Conservation (phyloP, 2,113 vertebrate genomes). For the Periophthalmodon schlosseri region DNA sequence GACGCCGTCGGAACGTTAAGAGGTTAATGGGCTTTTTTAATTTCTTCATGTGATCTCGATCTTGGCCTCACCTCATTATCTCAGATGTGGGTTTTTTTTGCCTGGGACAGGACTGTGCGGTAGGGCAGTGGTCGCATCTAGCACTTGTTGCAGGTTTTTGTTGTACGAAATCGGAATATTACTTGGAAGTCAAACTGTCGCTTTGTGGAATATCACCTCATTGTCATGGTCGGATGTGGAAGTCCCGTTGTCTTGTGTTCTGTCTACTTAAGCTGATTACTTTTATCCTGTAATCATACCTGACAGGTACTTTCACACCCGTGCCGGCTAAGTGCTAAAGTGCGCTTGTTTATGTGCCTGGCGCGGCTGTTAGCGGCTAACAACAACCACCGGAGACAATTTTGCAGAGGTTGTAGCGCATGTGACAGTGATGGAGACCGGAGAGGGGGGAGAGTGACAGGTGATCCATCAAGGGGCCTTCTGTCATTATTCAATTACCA, state of each 20-base stretch:
- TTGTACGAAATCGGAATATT: too few relatives aligned
- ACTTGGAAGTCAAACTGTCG: too few relatives aligned
- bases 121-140: too few relatives aligned
- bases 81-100: too few relatives aligned
- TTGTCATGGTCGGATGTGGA: too few relatives aligned
- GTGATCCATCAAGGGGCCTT: conserved; percentile 72
- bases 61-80: too few relatives aligned
- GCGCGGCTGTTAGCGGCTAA: conserved; percentile 15
- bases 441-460: conserved; percentile 64
- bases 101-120: too few relatives aligned
- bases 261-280: not conserved
- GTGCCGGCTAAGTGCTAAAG: not conserved
- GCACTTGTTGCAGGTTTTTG: too few relatives aligned
- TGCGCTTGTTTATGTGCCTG: conserved; percentile 43
- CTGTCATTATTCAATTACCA: conserved; percentile 80
- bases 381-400: conserved; percentile 40
- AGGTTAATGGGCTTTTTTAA: too few relatives aligned
- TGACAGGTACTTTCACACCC: conserved; percentile 5
- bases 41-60: too few relatives aligned
- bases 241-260: not conserved
- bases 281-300: not conserved
- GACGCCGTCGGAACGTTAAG: too few relatives aligned
- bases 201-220: too few relatives aligned
- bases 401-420: conserved; percentile 44
- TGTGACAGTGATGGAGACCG: conserved; percentile 73